Evolutionary conservation across 2,113 vertebrate genomes (phyloP), one percentile per base, ranked within the genome.

Genomic region (Ochotona curzoniae): DNA sequence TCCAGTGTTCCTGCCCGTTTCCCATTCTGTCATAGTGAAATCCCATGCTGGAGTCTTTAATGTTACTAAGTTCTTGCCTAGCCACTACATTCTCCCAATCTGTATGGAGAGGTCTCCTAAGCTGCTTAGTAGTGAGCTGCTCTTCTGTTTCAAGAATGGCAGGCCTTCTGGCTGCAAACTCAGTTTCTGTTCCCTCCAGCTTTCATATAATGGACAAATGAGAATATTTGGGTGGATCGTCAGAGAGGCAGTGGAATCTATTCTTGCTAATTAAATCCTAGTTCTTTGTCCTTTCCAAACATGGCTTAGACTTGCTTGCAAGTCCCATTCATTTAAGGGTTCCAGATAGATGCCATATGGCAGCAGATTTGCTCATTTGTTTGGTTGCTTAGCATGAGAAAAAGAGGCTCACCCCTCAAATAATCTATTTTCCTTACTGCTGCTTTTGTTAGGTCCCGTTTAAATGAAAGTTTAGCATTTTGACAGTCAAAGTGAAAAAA

Each of bases 201-300:
- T 91, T 91, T 91, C 60, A 63, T 49, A 23, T 90, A 83, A 80
- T 83, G 44, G 80, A 14, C 25, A 54, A 93, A 84, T 25, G 49
- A 91, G 30, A 88, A 32, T 38, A 80, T 75, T 70, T 70, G 93
- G 6, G 7, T 32, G 51, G 20, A 28, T 57, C n/a, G 11, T 93
- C 20, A 73, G 54, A 87, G 26, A 69, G 49, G 3, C 11, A 74
- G 7, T 70, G 12, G 5, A 14, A 79, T 90, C 38, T 63, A 38
- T 79, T 81, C 23, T 87, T 64, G 12, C 66, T 49, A 49, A 71
- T 57, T 83, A 69, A 83, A 79, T 71, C 63, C 15, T 51, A 54
- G 17, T 88, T 87, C 64, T 88, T 89, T 32, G 71, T 75, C 25
- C 3, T 15, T 18, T 15, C 32, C 35, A 89, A 74, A 61, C 26